Evolutionary conservation across 2,113 vertebrate species (phyloP).

Genomic region (Actenoides lindsayi): DNA sequence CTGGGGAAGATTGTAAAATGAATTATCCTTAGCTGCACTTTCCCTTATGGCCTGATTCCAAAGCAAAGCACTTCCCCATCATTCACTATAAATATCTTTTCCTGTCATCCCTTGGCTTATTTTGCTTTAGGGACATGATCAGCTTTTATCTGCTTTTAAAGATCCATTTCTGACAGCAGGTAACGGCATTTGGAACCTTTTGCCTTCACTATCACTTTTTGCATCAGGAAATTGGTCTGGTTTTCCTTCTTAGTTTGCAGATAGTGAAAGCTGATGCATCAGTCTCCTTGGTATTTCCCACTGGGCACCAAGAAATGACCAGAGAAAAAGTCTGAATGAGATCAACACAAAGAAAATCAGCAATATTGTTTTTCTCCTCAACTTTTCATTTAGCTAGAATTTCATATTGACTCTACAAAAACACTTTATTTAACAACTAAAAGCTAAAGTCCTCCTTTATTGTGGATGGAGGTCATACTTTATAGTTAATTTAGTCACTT

Average conservation of each 20-base stretch:
- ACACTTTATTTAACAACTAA: neutral
- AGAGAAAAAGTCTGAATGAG: neutral
- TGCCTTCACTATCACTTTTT: neutral
- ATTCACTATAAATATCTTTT: conserved; percentile 37
- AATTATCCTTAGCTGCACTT: conserved; percentile 40
- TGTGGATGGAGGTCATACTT: neutral
- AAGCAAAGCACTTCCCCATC: conserved; percentile 42
- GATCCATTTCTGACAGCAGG: conserved; percentile 8
- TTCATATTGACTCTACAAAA: neutral
- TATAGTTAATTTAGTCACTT: neutral
- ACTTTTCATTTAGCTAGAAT: neutral
- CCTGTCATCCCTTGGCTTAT: conserved; percentile 22
- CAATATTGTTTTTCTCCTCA: neutral
- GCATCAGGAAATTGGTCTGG: neutral
- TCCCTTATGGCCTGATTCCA: conserved; percentile 17
- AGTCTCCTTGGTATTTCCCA: neutral
- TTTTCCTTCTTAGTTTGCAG: neutral
- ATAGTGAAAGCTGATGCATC: neutral
- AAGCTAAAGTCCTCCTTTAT: neutral
- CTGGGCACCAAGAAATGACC: neutral
- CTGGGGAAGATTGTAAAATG: conserved; percentile 35
- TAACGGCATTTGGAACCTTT: neutral
- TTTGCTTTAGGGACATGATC: conserved; percentile 37
- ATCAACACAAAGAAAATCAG: neutral
- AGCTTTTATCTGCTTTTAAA: conserved; percentile 47